Evolutionary conservation across 1,140 invertebrate genomes (phyloP).

Genomic region (Hesperophylax magnus): DNA sequence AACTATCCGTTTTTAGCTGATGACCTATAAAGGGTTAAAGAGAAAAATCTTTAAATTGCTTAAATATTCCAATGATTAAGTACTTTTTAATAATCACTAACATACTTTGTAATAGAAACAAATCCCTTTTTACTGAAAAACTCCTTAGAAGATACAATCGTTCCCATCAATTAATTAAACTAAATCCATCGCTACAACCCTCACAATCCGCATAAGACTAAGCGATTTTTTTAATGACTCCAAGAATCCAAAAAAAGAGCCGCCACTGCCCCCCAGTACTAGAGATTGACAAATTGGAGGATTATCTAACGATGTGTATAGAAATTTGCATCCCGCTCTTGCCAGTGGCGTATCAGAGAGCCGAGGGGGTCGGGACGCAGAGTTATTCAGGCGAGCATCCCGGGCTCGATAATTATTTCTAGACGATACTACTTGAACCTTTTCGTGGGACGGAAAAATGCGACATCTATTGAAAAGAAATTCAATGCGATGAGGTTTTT

Average conservation of each 20-base stretch:
- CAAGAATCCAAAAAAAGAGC: neutral
- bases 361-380: neutral
- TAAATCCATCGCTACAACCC: neutral
- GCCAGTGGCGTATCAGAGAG: conserved; percentile 21
- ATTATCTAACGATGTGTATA: conserved; percentile 59
- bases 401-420: conserved; percentile 40
- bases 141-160: neutral
- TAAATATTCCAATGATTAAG: no score
- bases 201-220: neutral
- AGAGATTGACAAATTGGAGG: conserved; percentile 59
- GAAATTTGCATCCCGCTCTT: conserved; percentile 54
- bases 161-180: neutral
- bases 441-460: conserved; percentile 34
- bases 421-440: conserved; percentile 41
- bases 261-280: conserved; percentile 43
- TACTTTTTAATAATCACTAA: no score
- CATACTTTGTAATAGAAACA: no score
- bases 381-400: conserved; percentile 43
- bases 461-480: conserved; percentile 42
- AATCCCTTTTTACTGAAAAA: no score
- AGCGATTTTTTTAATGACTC: conserved; percentile 9
- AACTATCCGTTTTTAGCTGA: no score
- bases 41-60: no score
- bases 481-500: conserved; percentile 27
- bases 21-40: no score